A percentile compares a stretch with the other conserved stretches of the same genome.
phyloP scores from a whole-genome alignment of 2,113 vertebrate species.

The Gila orcuttii region DNA sequence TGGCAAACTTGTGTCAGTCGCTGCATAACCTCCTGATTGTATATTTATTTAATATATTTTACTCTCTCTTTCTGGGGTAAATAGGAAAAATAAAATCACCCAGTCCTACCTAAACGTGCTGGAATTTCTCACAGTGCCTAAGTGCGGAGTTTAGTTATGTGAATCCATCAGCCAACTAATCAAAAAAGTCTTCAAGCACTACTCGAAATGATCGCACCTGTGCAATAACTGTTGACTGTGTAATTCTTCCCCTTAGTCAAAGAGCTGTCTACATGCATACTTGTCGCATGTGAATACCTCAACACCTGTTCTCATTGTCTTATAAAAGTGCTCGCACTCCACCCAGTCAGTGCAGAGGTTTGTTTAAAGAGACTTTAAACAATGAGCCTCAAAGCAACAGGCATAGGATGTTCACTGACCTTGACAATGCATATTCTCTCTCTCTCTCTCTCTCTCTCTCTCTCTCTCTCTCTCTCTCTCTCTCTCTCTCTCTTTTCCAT shows the following conservation, averaged over 20 bases:
- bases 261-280: conserved; percentile 21
- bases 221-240: neutral
- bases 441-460: neutral
- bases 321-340: neutral
- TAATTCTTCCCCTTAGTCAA: neutral
- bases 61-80: neutral
- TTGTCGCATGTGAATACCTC: neutral
- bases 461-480: neutral
- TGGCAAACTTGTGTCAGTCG: too few species aligned
- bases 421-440: neutral
- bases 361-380: conserved; percentile 47
- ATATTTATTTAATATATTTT: too few species aligned
- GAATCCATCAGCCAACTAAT: neutral
- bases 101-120: neutral
- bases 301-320: conserved; percentile 28
- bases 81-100: neutral
- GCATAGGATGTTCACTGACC: conserved; percentile 14
- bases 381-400: conserved; percentile 47
- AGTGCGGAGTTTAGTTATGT: neutral
- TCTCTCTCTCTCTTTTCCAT: neutral
- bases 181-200: neutral
- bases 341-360: conserved; percentile 14
- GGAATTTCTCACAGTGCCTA: neutral
- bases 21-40: too few species aligned
- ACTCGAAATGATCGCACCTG: conserved; percentile 1